Base-by-base conservation (phyloP, 2,797 vertebrate genomes). In the Girardinus metallicus region DNA sequence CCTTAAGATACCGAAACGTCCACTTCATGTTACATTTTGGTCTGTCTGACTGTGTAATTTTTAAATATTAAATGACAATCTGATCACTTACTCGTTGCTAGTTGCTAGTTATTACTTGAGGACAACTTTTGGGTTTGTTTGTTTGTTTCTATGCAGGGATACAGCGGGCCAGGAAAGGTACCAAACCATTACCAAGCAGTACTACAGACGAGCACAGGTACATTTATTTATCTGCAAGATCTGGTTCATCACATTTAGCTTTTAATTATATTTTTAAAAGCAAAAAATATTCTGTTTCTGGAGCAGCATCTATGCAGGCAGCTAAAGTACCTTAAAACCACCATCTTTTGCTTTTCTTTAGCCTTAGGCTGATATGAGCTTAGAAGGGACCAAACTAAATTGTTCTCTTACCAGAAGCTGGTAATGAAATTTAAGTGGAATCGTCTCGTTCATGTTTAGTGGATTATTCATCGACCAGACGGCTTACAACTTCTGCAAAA, bases 151-250 rank as follows among this genome's bases (percentile, higher is more conserved):
- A 15, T 87, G 16, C 93, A 99, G 98, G 98, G 98, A 99, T 91
- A 99, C 98, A 0, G 98, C 98, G 0, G 98, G 98, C 34, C 98
- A 99, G 91, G 98, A 99, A 88, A 92, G 98, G 87, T 99, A 99
- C 93, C 98, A 99, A 95, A 99, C 98, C 87, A 99, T 99, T 94
- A 99, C 98, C 47, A 99, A 99, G 91, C 98, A 99, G 96, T 99
- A 99, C 93, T 99, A 99, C 91, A 96, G 98, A 89, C 94, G 98
- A 90, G 98, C 98, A 80, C 98, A 99, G 97, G 98, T 94, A 90
- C 6, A 0, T 5, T 21, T 60, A 39, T 57, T 68, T 2, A n/a
- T 39, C 18, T 41, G 1, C 10, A 18, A 23, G 2, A 3, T 70
- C 12, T 26, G 41, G 8, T 79, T 66, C 31, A 26, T n/a, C 73